Conservation (phyloP, 2,797 vertebrate species). For the Sternotherus odoratus region DNA sequence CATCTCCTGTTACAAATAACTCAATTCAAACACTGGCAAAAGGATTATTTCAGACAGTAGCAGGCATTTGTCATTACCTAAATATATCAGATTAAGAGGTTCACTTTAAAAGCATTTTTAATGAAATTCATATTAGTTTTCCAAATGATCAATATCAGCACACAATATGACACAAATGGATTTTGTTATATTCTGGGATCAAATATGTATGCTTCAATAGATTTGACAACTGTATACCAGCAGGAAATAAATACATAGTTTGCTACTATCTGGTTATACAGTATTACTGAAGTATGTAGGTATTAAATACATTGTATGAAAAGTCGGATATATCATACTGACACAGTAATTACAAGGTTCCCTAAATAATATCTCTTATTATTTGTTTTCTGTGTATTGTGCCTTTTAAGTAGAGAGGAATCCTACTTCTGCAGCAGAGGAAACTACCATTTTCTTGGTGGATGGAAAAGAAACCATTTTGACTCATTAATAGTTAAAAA, state of each 20-base stretch:
- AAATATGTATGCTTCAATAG: neutral
- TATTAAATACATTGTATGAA: neutral
- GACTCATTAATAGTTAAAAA: neutral
- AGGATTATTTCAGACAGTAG: neutral
- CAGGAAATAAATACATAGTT: neutral
- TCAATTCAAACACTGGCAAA: neutral
- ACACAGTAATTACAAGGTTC: neutral
- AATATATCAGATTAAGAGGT: neutral
- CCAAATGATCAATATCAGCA: neutral
- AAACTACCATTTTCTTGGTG: neutral
- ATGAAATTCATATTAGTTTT: neutral
- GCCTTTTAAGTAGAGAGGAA: neutral
- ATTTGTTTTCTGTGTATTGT: neutral
- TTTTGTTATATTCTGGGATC: neutral
- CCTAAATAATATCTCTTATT: neutral
- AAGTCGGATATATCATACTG: neutral
- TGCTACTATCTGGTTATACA: neutral
- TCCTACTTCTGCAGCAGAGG: neutral
- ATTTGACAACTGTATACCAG: neutral
- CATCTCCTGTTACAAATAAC: neutral
- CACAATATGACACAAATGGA: neutral
- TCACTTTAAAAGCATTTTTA: neutral
- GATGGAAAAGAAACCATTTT: neutral
- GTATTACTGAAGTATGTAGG: neutral
- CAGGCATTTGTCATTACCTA: rapidly evolving